Conservation (phyloP, 2,888 invertebrate genomes). For the Yponomeuta malinellus region DNA sequence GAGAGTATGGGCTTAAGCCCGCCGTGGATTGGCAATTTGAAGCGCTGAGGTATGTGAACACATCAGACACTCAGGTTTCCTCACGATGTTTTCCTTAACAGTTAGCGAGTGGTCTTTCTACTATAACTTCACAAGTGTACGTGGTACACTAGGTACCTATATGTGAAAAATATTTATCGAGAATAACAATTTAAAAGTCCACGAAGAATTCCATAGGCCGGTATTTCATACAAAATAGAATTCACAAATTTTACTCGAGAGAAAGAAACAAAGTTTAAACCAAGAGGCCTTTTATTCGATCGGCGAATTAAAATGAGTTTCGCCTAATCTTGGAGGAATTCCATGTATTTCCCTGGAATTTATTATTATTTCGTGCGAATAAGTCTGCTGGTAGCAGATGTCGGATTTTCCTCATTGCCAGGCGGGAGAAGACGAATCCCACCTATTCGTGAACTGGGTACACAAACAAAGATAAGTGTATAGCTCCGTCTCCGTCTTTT, state of each 20-base stretch:
- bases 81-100: too few species aligned
- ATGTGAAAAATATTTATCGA: too few species aligned
- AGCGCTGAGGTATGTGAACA: too few species aligned
- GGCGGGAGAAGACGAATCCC: neutral
- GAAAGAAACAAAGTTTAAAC: neutral
- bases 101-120: too few species aligned
- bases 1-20: too few species aligned
- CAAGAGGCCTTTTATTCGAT: constrained; percentile 8
- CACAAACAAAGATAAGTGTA: neutral
- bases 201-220: neutral
- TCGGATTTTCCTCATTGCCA: constrained; percentile 15
- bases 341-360: constrained; percentile 16
- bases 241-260: neutral
- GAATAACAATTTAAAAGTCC: neutral
- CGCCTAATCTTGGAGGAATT: constrained; percentile 8
- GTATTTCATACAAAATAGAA: neutral
- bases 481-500: neutral
- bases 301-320: constrained; percentile 1
- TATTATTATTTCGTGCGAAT: constrained; percentile 20
- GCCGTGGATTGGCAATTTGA: too few species aligned
- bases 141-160: too few species aligned
- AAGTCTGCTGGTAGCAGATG: constrained; percentile 17
- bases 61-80: too few species aligned
- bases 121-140: too few species aligned
- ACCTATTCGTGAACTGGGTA: neutral